Evolutionary conservation across 2,888 invertebrate genomes (phyloP).

Genomic region (Spisula subtruncata): DNA sequence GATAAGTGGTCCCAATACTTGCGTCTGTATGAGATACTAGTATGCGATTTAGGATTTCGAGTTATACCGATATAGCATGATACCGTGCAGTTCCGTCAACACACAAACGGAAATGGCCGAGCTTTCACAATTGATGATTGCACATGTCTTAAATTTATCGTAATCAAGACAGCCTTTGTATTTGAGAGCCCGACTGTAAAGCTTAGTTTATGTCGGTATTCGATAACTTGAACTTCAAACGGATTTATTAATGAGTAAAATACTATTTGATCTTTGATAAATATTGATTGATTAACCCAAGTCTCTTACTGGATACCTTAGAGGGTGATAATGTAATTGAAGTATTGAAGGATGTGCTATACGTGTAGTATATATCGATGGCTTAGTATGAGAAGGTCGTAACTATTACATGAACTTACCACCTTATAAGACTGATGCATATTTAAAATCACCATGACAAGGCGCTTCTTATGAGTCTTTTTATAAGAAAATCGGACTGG

Average conservation of each 20-base stretch:
- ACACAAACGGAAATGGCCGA: background rate
- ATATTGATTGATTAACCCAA: background rate
- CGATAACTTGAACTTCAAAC: background rate
- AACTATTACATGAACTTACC: too few species aligned
- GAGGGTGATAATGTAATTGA: background rate
- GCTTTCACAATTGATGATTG: background rate
- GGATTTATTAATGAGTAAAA: slow-evolving; percentile 12
- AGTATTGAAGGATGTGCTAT: too few species aligned
- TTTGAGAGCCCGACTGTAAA: background rate
- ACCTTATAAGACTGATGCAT: too few species aligned
- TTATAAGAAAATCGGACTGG: too few species aligned
- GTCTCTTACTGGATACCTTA: background rate
- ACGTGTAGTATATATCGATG: too few species aligned
- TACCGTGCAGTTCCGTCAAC: background rate
- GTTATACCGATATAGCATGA: background rate
- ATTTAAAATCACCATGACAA: too few species aligned
- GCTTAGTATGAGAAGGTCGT: too few species aligned
- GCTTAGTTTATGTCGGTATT: background rate
- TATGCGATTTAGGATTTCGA: background rate
- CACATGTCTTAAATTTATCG: background rate
- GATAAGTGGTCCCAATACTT: too few species aligned
- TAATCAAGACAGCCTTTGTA: background rate
- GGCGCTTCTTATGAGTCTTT: too few species aligned
- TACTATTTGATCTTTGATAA: background rate
- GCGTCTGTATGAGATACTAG: too few species aligned